Conservation (phyloP, 1,140 invertebrate species). For the Atta colombica region DNA sequence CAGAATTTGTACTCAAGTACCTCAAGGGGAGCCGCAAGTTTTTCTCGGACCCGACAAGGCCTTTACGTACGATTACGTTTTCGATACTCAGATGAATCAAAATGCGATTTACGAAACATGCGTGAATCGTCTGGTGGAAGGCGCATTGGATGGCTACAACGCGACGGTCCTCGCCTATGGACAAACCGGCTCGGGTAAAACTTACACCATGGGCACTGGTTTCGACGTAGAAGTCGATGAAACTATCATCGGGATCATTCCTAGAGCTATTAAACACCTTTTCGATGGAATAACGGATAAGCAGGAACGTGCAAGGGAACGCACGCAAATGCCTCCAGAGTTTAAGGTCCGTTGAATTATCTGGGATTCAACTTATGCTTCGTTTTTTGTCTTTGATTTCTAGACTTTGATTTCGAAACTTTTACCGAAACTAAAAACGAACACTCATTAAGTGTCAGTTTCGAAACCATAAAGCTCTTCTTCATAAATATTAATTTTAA, state of each 20-base stretch:
- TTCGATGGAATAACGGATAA: constrained; percentile 93
- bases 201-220: constrained; percentile 99
- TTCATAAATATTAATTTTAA: too few species aligned
- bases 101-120: constrained; percentile 95
- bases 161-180: constrained; percentile 98
- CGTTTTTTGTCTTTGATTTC: neutral
- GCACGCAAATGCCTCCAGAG: constrained; percentile 90
- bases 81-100: constrained; percentile 92
- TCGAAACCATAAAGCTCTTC: too few species aligned
- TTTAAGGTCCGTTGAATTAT: constrained; percentile 85
- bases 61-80: constrained; percentile 99
- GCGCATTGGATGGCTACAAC: constrained; percentile 97
- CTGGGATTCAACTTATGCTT: too few species aligned
- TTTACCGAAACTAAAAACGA: too few species aligned
- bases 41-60: constrained; percentile 97
- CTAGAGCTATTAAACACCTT: constrained; percentile 96
- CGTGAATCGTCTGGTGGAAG: constrained; percentile 94
- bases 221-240: constrained; percentile 94
- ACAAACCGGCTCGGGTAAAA: constrained; percentile 99
- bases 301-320: constrained; percentile 88
- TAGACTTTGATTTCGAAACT: too few species aligned
- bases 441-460: too few species aligned
- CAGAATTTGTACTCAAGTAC: constrained; percentile 95
- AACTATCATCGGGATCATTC: constrained; percentile 93
- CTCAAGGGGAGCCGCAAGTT: constrained; percentile 95